Evolutionary conservation across 2,888 invertebrate genomes (phyloP), one percentile per base, ranked within the genome.

Genomic region (Eupithecia inturbata): DNA sequence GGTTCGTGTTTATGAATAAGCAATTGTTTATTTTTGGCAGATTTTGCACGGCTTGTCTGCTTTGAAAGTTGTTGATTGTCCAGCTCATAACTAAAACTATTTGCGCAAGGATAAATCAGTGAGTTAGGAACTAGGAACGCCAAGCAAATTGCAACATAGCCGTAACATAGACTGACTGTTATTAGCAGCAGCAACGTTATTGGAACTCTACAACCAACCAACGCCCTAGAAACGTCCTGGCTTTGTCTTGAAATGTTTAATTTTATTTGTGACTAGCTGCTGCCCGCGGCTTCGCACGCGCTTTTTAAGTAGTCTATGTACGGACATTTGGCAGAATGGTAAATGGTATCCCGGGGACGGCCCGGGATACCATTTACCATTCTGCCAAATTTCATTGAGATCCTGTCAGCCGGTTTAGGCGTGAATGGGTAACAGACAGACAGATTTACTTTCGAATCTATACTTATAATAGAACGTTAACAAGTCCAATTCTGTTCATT

Each of bases 151-250:
- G 68, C 70, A 68, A 72, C 75, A 72, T 67, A 49, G 22, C 41
- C 68, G 64, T 75, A 68, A n/a, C n/a, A n/a, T n/a, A 70, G 68
- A 72, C 57, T 64, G 26, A 68, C 71, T 67, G 71, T 66, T 45
- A 60, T 70, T 67, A 26, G 62, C 67, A 66, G 66, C 53, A 66
- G 62, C 70, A 71, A 66, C 60, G 68, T 66, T 68, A 57, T 64
- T 39, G 28, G 26, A 22, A 53, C 22, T 53, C 41, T 45, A 57
- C 4, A 33, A 31, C 49, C 63, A 45, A 31, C 19, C 57, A 57
- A 67, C 49, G 64, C 33, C 62, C 68, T 74, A 73, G 67, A 63
- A 57, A 57, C 57, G 1, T 9, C 26, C 22, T 57, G 26, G 57
- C 53, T 53, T 28, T 62, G 62, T 60, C 28, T 62, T 62, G 26